phyloP scores from a whole-genome alignment of 1,140 invertebrate genomes.

The Procambarus virginalis region DNA sequence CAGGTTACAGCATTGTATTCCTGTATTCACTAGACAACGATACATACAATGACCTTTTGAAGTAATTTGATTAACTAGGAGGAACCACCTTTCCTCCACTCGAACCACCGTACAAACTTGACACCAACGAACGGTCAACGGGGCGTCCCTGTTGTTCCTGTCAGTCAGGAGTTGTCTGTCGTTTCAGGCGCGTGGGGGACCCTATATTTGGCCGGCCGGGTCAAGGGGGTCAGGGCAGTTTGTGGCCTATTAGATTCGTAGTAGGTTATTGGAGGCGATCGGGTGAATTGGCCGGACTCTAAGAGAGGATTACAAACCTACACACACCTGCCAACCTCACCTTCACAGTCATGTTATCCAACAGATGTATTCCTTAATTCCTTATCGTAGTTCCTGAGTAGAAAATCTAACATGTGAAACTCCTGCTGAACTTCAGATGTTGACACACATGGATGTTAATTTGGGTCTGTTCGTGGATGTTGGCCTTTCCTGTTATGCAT shows the following conservation, averaged over 20 bases:
- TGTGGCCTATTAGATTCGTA: not conserved
- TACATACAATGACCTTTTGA: too few species aligned
- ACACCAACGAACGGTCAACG: conserved; percentile 29
- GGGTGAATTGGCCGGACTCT: not conserved
- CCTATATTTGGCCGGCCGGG: conserved; percentile 23
- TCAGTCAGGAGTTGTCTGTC: not conserved
- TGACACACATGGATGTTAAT: too few species aligned
- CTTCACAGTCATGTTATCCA: too few species aligned
- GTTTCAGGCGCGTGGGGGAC: not conserved
- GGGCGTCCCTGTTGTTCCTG: conserved; percentile 20
- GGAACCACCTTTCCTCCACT: not conserved
- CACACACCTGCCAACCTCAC: too few species aligned
- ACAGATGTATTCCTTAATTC: too few species aligned
- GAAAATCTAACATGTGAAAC: too few species aligned
- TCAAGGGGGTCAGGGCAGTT: conserved; percentile 2
- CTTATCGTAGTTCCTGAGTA: too few species aligned
- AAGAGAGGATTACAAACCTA: too few species aligned
- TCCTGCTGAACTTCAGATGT: too few species aligned
- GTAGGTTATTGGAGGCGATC: not conserved
- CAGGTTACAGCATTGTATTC: not conserved
- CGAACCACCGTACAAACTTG: not conserved
- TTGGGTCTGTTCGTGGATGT: too few species aligned
- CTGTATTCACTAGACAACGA: not conserved
- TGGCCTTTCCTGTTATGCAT: too few species aligned
- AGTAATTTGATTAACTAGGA: not conserved